A percentile compares a stretch with the other conserved stretches of the same genome.
Evolutionary conservation across 2,888 invertebrate species (phyloP).

Genomic region (Lottia gigantea): DNA sequence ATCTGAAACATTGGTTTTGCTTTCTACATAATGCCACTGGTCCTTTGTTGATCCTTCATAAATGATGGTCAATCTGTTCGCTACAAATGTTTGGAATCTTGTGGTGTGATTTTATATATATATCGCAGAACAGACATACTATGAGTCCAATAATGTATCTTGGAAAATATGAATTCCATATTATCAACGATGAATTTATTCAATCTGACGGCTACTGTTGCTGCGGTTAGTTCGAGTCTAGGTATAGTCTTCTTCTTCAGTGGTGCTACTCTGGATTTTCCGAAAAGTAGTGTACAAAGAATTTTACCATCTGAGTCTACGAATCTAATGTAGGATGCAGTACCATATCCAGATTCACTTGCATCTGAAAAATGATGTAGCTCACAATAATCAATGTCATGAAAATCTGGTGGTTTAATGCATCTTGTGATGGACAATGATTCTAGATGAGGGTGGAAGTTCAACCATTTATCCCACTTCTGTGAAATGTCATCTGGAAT

Average conservation of each 20-base stretch:
- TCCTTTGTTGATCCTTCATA: slow-evolving; percentile 16
- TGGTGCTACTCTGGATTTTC: slow-evolving; percentile 29
- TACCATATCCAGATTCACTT: slow-evolving; percentile 15
- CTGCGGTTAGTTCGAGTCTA: slow-evolving; percentile 14
- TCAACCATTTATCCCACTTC: slow-evolving; percentile 22
- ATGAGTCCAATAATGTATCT: slow-evolving; percentile 31
- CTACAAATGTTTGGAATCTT: slow-evolving; percentile 18
- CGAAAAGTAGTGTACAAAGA: slow-evolving; percentile 23
- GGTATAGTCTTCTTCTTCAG: slow-evolving; percentile 25
- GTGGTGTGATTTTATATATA: slow-evolving; percentile 26
- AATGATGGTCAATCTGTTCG: slow-evolving; percentile 29
- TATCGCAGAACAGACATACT: slow-evolving; percentile 30
- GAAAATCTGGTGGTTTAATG: slow-evolving; percentile 26
- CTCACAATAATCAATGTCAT: slow-evolving; percentile 3
- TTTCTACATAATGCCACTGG: slow-evolving; percentile 32
- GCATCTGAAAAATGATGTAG: slow-evolving; percentile 32
- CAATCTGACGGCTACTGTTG: slow-evolving; percentile 21
- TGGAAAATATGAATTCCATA: slow-evolving; percentile 14
- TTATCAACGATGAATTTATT: slow-evolving; percentile 21
- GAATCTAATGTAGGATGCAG: slow-evolving; percentile 17
- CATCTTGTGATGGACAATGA: slow-evolving; percentile 14
- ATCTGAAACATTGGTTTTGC: slow-evolving; percentile 30
- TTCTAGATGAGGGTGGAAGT: slow-evolving; percentile 18
- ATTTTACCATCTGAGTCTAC: slow-evolving; percentile 18
- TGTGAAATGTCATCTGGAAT: slow-evolving; percentile 17